Evolutionary conservation across 2,113 vertebrate genomes (phyloP).

Genomic region (Laticauda laticaudata): DNA sequence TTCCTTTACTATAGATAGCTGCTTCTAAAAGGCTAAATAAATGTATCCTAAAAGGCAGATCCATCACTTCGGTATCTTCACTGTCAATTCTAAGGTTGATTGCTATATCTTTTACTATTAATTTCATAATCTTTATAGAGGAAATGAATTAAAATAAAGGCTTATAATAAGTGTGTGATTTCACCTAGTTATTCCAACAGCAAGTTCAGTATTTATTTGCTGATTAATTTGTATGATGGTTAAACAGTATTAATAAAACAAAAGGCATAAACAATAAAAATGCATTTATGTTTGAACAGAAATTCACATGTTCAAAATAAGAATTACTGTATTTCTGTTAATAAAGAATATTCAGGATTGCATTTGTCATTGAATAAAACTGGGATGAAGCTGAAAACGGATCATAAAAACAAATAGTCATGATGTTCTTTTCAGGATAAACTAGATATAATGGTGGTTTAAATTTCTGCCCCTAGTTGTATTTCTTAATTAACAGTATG

Average conservation of each 20-base stretch:
- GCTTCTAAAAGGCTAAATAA: neutral
- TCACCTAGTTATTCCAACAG: neutral
- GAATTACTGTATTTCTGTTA: neutral
- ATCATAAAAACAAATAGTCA: neutral
- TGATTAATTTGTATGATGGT: neutral
- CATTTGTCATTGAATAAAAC: neutral
- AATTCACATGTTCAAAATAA: neutral
- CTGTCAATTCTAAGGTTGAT: neutral
- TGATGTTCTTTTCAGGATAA: neutral
- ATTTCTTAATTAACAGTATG: neutral
- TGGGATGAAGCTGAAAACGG: neutral
- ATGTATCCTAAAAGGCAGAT: neutral
- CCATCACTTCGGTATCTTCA: neutral
- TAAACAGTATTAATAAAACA: neutral
- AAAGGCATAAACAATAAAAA: neutral
- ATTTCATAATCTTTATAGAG: neutral
- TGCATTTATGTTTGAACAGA: neutral
- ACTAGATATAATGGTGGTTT: constrained; percentile 5
- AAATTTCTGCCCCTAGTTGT: neutral
- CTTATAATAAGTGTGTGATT: neutral
- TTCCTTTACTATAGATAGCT: neutral
- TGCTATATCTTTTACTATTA: neutral
- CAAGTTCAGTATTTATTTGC: neutral
- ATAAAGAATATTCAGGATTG: neutral
- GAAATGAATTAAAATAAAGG: neutral